Percentiles rank a stretch among this genome's conserved stretches.
These are phyloP conservation scores for Anas bahamensis DNA, from an alignment of 2,797 vertebrate species.

Conservation along the genomic window DNA sequence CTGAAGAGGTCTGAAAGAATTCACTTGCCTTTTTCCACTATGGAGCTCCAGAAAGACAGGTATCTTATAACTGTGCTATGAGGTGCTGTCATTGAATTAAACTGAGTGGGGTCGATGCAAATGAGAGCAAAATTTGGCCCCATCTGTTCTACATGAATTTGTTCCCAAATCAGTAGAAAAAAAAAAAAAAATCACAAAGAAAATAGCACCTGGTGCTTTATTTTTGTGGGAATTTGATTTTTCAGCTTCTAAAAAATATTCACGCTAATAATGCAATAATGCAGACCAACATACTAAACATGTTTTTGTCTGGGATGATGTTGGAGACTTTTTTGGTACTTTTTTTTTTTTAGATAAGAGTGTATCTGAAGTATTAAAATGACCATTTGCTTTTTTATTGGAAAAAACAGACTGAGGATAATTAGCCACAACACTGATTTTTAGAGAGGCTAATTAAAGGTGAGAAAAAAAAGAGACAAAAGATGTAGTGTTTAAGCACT, in stretches of 20 bases:
- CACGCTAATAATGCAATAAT: neutral
- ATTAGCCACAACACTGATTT: neutral
- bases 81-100: conserved; percentile 23
- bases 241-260: neutral
- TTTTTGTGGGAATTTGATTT: conserved; percentile 1
- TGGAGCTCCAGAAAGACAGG: neutral
- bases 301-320: neutral
- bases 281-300: neutral
- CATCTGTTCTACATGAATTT: conserved; percentile 32
- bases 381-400: neutral
- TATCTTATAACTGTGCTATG: neutral
- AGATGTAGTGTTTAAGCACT: neutral
- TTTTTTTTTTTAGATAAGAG: neutral
- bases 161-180: conserved; percentile 22
- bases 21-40: neutral
- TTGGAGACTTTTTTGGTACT: neutral
- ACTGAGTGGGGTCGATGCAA: conserved; percentile 14
- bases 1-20: neutral
- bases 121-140: conserved; percentile 48
- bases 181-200: neutral
- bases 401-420: neutral
- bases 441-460: neutral
- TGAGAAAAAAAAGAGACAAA: neutral
- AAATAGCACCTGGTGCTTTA: neutral
- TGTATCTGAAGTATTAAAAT: neutral